Evolutionary conservation across 2,113 vertebrate species (phyloP).

Genomic region (Mesitornis unicolor): DNA sequence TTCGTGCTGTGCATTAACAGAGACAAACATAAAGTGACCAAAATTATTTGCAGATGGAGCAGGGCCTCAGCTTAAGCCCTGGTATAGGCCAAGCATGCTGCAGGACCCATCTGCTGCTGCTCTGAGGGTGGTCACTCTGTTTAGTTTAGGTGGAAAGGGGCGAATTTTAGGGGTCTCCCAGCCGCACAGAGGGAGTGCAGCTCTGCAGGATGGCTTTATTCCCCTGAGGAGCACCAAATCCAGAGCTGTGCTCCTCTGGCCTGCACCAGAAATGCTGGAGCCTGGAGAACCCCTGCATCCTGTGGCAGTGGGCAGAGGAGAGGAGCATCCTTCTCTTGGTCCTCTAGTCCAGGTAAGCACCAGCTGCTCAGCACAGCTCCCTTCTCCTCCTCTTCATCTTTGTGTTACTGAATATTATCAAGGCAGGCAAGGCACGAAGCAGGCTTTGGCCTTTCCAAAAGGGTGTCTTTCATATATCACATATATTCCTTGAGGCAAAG

Average conservation of each 20-base stretch:
- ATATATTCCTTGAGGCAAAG: background rate
- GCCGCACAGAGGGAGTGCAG: rapidly evolving
- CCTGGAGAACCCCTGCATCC: background rate
- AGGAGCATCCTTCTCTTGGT: background rate
- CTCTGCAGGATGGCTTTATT: background rate
- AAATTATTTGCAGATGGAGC: background rate
- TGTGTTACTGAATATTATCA: rapidly evolving
- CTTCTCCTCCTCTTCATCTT: background rate
- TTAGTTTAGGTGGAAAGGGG: background rate
- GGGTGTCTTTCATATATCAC: background rate
- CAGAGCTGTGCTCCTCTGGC: rapidly evolving
- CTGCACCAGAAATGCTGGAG: background rate
- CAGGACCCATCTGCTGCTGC: background rate
- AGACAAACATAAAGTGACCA: background rate
- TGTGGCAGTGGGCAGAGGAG: background rate
- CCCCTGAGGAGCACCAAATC: background rate
- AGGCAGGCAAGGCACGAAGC: background rate
- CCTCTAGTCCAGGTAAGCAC: rapidly evolving
- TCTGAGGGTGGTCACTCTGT: rapidly evolving
- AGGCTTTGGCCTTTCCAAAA: background rate
- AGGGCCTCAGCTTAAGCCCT: background rate
- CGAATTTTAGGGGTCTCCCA: background rate
- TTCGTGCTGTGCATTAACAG: background rate
- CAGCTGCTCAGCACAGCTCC: rapidly evolving
- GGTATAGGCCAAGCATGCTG: background rate